phyloP scores from a whole-genome alignment of 2,113 vertebrate species.

The Neopipo cinnamomea region DNA sequence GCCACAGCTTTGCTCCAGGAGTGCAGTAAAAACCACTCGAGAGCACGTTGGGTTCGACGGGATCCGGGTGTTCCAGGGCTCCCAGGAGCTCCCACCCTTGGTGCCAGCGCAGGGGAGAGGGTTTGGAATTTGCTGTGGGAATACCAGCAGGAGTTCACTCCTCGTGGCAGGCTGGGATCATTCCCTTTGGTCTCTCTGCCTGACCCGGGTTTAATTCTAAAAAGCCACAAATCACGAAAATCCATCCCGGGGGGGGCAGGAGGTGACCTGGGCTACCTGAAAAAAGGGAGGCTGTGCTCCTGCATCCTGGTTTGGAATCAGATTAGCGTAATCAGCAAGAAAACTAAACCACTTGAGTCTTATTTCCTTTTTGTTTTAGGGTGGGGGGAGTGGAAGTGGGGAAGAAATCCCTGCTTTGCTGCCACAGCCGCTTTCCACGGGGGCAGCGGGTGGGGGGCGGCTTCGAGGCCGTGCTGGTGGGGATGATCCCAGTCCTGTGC shows the following conservation, averaged over 20 bases:
- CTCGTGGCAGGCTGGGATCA: neutral
- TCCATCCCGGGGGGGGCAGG: neutral
- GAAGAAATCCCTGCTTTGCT: neutral
- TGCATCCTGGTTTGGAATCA: neutral
- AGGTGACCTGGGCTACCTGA: neutral
- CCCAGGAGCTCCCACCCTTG: neutral
- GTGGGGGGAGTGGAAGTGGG: neutral
- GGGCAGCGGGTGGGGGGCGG: rapidly evolving
- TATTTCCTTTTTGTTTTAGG: too few relatives aligned
- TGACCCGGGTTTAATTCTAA: neutral
- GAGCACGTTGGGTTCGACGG: rapidly evolving
- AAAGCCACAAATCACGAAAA: rapidly evolving
- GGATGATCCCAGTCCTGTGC: neutral
- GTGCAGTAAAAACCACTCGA: neutral
- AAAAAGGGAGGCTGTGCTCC: neutral
- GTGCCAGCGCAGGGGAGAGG: rapidly evolving
- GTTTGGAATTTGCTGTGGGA: neutral
- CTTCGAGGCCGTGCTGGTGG: neutral
- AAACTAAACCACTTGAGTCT: neutral
- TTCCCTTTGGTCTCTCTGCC: neutral
- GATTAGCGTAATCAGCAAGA: neutral
- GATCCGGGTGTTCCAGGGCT: neutral
- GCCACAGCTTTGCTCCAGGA: rapidly evolving
- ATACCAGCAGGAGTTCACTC: neutral
- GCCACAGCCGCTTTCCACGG: neutral